Evolutionary conservation across 1,140 invertebrate genomes (phyloP), one percentile per base, ranked within the genome.

Genomic region (Hermetia illucens): DNA sequence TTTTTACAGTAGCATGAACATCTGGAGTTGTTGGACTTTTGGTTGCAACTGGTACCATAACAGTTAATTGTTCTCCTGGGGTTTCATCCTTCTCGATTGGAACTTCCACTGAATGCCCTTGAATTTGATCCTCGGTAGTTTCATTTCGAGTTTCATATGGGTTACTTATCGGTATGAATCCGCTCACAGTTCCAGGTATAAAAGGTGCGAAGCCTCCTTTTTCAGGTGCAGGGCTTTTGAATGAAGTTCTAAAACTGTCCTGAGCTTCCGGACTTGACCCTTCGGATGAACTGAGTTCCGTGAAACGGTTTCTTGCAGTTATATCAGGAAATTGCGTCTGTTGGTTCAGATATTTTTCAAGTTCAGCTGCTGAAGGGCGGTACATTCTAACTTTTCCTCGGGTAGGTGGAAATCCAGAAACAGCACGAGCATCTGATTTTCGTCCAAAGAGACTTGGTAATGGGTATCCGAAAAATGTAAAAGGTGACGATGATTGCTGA

Each of bases 401-500:
- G 0, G 44, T 44, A 13, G 44, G 44, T 15, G 8, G 38, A 49
- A 51, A 55, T 55, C 6, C 55, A 30, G 17, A 5, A 12, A 13
- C 29, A 30, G 29, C 29, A 30, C 29, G 29, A 13, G 29, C 60
- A 74, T 73, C 8, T 81, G 56, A 52, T 71, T 76, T 19, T 65
- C 68, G n/a, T n/a, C n/a, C n/a, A n/a, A n/a, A n/a, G n/a, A 87
- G 52, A 36, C 70, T 70, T 3, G 82, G 81, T 36, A 88, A 46
- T 0, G 84, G 82, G 44, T 87, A 72, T 0, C 85, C 85, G 48
- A 89, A 88, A 47, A 89, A 83, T 12, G 82, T 85, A 48, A 85
- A 84, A 1, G 77, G 58, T 40, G 68, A 64, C 8, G 65, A 52
- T 21, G 51, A 48, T 48, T 62, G 64, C 21, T 50, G 37, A 21